A percentile compares a stretch with the other conserved stretches of the same genome.
phyloP scores from a whole-genome alignment of 2,888 invertebrate species.

The Thymelicus sylvestris region DNA sequence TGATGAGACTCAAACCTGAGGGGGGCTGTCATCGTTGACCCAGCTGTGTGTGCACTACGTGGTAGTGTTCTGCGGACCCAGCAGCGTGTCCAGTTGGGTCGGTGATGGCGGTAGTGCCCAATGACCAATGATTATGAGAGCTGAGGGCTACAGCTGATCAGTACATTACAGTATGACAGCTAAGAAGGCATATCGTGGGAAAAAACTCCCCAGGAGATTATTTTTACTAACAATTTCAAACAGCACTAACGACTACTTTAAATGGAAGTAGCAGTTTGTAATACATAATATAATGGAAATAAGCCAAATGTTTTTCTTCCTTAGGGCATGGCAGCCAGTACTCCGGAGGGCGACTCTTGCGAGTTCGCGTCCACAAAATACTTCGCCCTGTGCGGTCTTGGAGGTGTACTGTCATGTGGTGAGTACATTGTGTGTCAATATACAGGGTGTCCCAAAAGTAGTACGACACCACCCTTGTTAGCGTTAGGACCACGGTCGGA shows the following conservation, averaged over 20 bases:
- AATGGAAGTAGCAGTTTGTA: no score
- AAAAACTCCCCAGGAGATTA: no score
- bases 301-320: background rate
- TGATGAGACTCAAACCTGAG: conserved; percentile 70
- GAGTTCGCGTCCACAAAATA: conserved; percentile 96
- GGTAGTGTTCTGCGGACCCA: conserved; percentile 43
- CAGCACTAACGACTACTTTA: no score
- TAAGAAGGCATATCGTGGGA: background rate
- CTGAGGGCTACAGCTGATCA: conserved; percentile 59
- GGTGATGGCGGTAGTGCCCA: conserved; percentile 57
- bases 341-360: conserved; percentile 86
- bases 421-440: conserved; percentile 49
- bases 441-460: no score
- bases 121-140: conserved; percentile 74
- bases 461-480: no score
- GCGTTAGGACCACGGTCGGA: no score
- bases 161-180: background rate
- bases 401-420: conserved; percentile 89
- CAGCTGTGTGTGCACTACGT: conserved; percentile 41
- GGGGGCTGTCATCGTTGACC: conserved; percentile 49
- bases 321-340: conserved; percentile 64
- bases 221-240: no score
- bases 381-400: conserved; percentile 96
- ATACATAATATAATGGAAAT: no score
- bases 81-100: conserved; percentile 48